Evolutionary conservation across 2,797 vertebrate genomes (phyloP).

Genomic region (Gymnoscopelus microlampas): DNA sequence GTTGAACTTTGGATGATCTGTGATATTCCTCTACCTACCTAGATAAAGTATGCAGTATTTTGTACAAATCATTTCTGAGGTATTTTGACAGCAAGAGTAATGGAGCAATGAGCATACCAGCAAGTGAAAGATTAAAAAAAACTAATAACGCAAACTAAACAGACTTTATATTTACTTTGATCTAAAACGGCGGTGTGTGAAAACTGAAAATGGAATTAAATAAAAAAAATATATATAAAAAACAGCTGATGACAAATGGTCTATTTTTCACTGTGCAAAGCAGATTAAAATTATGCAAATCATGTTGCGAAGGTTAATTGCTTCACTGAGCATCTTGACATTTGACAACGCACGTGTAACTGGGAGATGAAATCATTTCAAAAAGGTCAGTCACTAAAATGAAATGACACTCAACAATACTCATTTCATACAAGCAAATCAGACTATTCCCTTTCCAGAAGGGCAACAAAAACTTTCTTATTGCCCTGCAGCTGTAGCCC

Average conservation of each 20-base stretch:
- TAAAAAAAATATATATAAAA: not conserved
- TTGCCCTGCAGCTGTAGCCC: slow-evolving; percentile 16
- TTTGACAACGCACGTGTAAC: slow-evolving; percentile 63
- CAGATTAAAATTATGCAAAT: slow-evolving; percentile 62
- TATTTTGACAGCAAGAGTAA: slow-evolving; percentile 13
- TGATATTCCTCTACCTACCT: not conserved
- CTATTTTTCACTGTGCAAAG: slow-evolving; percentile 38
- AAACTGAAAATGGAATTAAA: slow-evolving; percentile 3
- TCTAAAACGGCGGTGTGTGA: not conserved
- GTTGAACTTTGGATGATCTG: slow-evolving; percentile 22
- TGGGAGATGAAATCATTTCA: slow-evolving; percentile 50
- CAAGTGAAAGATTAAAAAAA: not conserved
- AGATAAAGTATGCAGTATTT: slow-evolving; percentile 7
- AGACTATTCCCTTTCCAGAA: slow-evolving; percentile 15
- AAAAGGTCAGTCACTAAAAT: slow-evolving; percentile 66
- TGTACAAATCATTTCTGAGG: slow-evolving; percentile 20
- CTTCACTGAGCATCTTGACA: slow-evolving; percentile 66
- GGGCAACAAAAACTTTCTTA: slow-evolving; percentile 20
- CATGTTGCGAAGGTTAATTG: slow-evolving; percentile 65
- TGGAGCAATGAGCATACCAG: slow-evolving; percentile 5
- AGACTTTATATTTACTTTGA: slow-evolving; percentile 14
- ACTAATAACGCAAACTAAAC: slow-evolving; percentile 1
- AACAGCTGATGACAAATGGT: slow-evolving; percentile 20
- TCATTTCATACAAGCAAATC: slow-evolving; percentile 35
- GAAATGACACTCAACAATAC: slow-evolving; percentile 32